Conservation (phyloP, 2,888 invertebrate species). For the Aleiodes leptofemur region DNA sequence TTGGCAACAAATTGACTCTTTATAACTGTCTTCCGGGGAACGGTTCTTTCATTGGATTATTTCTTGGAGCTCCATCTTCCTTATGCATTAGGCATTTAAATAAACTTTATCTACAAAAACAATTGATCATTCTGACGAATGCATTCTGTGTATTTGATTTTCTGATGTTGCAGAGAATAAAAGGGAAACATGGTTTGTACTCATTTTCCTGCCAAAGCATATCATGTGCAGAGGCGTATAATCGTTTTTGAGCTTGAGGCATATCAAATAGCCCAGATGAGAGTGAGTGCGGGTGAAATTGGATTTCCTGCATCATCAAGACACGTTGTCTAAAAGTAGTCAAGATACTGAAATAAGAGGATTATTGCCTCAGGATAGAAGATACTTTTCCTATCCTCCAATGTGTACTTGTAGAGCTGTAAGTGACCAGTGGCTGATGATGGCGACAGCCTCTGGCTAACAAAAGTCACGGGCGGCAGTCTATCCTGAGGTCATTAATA, state of each 20-base stretch:
- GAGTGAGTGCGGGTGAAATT: slow-evolving; percentile 34
- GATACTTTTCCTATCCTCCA: slow-evolving; percentile 1
- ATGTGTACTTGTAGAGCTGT: slow-evolving; percentile 1
- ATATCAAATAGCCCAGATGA: slow-evolving; percentile 2
- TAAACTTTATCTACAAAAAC: not conserved
- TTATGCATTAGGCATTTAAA: too few species aligned
- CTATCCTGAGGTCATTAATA: slow-evolving; percentile 14
- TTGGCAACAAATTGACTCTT: slow-evolving; percentile 53
- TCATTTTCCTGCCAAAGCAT: slow-evolving; percentile 31
- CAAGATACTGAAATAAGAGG: slow-evolving; percentile 6
- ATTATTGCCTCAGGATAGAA: not conserved
- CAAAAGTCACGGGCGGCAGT: not conserved
- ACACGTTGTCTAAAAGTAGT: slow-evolving; percentile 14
- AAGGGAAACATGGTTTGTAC: slow-evolving; percentile 1
- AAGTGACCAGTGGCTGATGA: slow-evolving; percentile 29
- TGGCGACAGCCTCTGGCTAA: slow-evolving; percentile 31
- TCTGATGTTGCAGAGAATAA: too few species aligned
- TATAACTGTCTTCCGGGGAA: slow-evolving; percentile 46
- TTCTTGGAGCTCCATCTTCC: not conserved
- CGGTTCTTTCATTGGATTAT: slow-evolving; percentile 30
- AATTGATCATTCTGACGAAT: not conserved
- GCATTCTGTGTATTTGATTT: not conserved
- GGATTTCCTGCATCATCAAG: slow-evolving; percentile 33
- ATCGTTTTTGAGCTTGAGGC: slow-evolving; percentile 25
- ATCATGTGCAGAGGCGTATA: slow-evolving; percentile 25